Evolutionary conservation across 2,888 invertebrate species (phyloP).

Genomic region (Steinernema carpocapsae): DNA sequence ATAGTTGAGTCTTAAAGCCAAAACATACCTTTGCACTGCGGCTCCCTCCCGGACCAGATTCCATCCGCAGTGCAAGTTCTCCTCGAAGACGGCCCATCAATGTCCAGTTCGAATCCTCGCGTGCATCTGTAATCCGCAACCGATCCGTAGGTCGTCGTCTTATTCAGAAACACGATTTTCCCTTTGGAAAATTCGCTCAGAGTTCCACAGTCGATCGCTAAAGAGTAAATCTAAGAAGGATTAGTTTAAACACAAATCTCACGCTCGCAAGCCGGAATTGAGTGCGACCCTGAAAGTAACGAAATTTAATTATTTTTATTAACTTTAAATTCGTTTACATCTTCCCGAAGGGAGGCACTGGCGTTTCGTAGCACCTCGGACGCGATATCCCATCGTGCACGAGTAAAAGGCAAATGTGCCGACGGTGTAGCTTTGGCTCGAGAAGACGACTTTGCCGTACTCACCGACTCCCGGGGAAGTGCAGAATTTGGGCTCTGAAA

Average conservation of each 20-base stretch:
- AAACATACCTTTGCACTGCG: constrained; percentile 46
- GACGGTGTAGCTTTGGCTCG: constrained; percentile 59
- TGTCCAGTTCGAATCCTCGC: constrained; percentile 46
- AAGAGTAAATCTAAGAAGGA: neutral
- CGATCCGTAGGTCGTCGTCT: constrained; percentile 40
- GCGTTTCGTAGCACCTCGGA: constrained; percentile 46
- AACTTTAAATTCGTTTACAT: too few species aligned
- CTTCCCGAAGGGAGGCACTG: constrained; percentile 51
- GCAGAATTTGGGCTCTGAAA: constrained; percentile 60
- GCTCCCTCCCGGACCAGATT: constrained; percentile 50
- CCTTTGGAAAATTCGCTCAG: constrained; percentile 34
- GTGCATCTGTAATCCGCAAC: constrained; percentile 54
- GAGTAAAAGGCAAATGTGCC: constrained; percentile 61
- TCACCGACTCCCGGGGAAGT: constrained; percentile 61
- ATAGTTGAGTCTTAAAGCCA: neutral
- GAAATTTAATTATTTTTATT: too few species aligned
- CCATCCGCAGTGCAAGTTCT: constrained; percentile 55
- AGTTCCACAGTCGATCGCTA: constrained; percentile 42
- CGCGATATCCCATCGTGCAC: constrained; percentile 57
- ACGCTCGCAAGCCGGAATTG: constrained; percentile 57
- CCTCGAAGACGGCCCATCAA: constrained; percentile 38
- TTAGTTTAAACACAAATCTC: too few species aligned
- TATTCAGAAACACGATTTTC: constrained; percentile 39
- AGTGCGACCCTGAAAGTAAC: too few species aligned
- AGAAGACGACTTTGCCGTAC: constrained; percentile 58